Percentiles rank a stretch among this genome's conserved stretches.
Evolutionary conservation across 2,797 vertebrate genomes (phyloP).

Genomic region (Sebastolobus altivelis): DNA sequence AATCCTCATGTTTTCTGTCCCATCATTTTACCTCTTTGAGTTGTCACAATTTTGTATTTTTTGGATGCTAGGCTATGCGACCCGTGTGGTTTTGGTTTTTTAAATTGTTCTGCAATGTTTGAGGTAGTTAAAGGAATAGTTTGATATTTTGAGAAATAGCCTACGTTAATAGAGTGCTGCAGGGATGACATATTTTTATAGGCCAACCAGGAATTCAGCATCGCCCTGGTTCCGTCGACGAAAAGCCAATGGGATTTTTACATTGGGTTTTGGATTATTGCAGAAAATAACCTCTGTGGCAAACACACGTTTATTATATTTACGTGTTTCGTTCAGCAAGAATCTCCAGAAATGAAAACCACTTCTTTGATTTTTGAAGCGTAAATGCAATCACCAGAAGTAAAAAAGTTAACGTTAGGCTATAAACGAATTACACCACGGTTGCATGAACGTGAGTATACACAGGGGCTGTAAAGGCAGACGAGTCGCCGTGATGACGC

Average conservation of each 20-base stretch:
- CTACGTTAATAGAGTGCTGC: background rate
- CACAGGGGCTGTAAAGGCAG: too few species aligned
- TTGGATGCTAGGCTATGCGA: too few species aligned
- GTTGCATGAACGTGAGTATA: too few species aligned
- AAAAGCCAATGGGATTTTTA: background rate
- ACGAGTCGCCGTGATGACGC: rapidly evolving
- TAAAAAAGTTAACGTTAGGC: too few species aligned
- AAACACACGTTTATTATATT: background rate
- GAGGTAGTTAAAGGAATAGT: background rate
- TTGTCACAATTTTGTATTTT: background rate
- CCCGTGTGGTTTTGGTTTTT: background rate
- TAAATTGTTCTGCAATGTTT: background rate
- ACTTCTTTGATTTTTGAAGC: too few species aligned
- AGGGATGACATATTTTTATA: too few species aligned
- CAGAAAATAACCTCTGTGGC: background rate
- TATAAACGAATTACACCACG: too few species aligned
- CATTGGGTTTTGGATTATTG: background rate
- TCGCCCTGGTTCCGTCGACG: background rate
- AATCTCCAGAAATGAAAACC: background rate
- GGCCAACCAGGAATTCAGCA: too few species aligned
- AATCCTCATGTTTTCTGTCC: background rate
- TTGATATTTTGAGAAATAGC: background rate
- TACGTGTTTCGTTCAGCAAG: background rate
- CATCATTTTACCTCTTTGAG: background rate
- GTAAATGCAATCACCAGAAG: too few species aligned